phyloP scores from a whole-genome alignment of 2,888 invertebrate species.

The Orthosia gracilis region DNA sequence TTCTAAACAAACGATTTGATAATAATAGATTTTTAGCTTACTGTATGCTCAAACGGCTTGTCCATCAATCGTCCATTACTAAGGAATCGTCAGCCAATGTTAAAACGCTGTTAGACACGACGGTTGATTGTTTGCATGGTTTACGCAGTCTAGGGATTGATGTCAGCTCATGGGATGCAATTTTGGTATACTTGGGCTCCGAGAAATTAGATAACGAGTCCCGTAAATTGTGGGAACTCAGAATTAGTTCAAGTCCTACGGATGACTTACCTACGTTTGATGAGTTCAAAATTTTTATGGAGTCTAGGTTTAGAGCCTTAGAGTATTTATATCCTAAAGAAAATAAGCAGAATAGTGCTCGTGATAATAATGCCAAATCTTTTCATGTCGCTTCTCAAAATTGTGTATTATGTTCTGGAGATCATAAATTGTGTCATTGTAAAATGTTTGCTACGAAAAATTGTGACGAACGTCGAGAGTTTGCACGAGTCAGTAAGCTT shows the following conservation, averaged over 20 bases:
- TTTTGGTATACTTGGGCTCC: too few species aligned
- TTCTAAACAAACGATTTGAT: slow-evolving; percentile 6
- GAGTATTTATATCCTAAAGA: background rate
- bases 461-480: slow-evolving; percentile 4
- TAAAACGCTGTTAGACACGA: background rate
- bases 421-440: slow-evolving; percentile 5
- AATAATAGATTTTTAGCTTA: background rate
- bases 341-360: background rate
- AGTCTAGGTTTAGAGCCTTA: background rate
- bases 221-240: too few species aligned
- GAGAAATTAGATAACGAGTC: too few species aligned
- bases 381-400: background rate
- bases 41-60: background rate
- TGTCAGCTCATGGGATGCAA: too few species aligned
- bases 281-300: background rate
- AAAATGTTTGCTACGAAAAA: background rate
- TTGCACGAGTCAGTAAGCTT: slow-evolving; percentile 6
- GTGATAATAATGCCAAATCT: slow-evolving; percentile 1
- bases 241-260: too few species aligned
- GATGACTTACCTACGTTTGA: background rate
- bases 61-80: too few species aligned
- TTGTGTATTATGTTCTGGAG: slow-evolving; percentile 2
- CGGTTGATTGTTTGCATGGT: background rate
- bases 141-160: too few species aligned
- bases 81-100: too few species aligned